Evolutionary conservation across 2,888 invertebrate species (phyloP).

Genomic region (Heliconius ismenius): DNA sequence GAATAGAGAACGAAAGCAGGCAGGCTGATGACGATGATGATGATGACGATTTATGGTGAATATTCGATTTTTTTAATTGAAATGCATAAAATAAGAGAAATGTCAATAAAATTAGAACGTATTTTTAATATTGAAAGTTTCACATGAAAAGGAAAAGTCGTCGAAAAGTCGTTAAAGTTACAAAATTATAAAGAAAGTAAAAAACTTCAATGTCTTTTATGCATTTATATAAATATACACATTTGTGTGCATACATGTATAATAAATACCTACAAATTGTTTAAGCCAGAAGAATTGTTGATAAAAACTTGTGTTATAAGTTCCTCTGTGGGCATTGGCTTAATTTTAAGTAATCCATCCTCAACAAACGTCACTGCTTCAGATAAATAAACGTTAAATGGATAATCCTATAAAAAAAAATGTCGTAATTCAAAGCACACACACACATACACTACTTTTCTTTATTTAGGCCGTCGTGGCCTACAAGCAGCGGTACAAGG

Average conservation of each 20-base stretch:
- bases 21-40: background rate
- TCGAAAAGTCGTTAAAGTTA: no score
- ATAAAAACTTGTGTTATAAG: background rate
- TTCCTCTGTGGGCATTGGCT: conserved; percentile 3
- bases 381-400: conserved; percentile 33
- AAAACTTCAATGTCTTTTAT: background rate
- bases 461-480: no score
- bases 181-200: background rate
- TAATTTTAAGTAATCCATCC: conserved; percentile 28
- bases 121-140: no score
- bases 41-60: background rate
- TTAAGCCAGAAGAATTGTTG: conserved; percentile 18
- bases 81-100: no score
- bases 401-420: conserved; percentile 31
- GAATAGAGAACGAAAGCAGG: background rate
- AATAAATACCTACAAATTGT: conserved; percentile 29
- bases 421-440: background rate
- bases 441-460: no score
- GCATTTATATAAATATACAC: background rate
- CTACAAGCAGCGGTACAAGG: no score
- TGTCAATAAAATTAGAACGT: no score
- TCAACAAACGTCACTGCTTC: conserved; percentile 22
- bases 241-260: background rate
- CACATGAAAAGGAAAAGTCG: no score
- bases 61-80: no score